These are phyloP conservation scores for Cavia aperea DNA, from an alignment of 2,113 vertebrate genomes.

Conservation along the genomic window DNA sequence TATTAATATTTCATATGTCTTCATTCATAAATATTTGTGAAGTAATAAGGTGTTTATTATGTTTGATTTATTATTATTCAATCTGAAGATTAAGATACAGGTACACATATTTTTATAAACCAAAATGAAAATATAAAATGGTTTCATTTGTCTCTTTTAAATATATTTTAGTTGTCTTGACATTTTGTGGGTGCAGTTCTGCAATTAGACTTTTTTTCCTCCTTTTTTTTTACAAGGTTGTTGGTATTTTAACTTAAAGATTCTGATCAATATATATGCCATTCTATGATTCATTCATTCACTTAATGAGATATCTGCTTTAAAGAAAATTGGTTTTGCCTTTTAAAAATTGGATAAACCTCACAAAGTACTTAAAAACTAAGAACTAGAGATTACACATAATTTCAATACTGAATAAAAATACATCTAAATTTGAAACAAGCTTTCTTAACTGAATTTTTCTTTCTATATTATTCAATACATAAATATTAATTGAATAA, in stretches of 20 bases:
- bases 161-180: background rate
- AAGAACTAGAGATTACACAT: background rate
- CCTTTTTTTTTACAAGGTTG: background rate
- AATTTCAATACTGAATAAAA: background rate
- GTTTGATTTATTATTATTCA: background rate
- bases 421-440: background rate
- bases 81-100: background rate
- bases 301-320: background rate
- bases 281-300: background rate
- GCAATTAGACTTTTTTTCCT: background rate
- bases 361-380: background rate
- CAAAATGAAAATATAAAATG: background rate
- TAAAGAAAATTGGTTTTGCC: background rate
- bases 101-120: background rate
- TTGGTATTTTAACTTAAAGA: background rate
- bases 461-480: background rate
- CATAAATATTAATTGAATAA: background rate
- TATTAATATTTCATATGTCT: too few species aligned
- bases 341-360: background rate
- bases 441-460: background rate
- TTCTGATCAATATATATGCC: background rate
- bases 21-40: background rate
- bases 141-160: background rate
- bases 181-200: background rate
- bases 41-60: background rate